Evolutionary conservation across 2,797 vertebrate genomes (phyloP).

Genomic region (Chaetophractus vellerosus): DNA sequence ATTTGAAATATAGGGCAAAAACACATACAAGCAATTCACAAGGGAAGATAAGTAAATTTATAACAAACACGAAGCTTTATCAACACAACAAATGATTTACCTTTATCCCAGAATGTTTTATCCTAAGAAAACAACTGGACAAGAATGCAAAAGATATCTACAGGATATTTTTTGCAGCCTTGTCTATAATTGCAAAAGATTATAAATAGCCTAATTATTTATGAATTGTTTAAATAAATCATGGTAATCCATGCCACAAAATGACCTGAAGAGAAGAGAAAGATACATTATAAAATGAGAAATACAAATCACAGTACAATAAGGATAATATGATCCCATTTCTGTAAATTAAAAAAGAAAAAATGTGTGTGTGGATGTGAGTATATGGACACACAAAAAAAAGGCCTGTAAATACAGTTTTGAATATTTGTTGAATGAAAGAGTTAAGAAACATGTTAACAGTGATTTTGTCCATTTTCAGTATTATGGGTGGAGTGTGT

Average conservation of each 20-base stretch:
- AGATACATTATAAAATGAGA: background rate
- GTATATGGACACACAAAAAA: background rate
- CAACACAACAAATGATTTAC: background rate
- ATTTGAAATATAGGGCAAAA: background rate
- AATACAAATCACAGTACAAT: background rate
- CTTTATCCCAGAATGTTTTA: background rate
- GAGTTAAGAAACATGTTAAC: background rate
- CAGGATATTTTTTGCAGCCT: background rate
- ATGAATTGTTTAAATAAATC: conserved; percentile 1
- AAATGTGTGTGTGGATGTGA: background rate
- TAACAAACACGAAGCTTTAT: background rate
- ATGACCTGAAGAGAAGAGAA: background rate
- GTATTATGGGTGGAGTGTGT: background rate
- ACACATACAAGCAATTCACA: background rate
- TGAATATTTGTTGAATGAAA: background rate
- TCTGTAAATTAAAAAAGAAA: background rate
- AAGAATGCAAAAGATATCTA: background rate
- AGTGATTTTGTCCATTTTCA: background rate
- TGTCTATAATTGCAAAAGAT: conserved; percentile 43
- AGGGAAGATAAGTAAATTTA: background rate
- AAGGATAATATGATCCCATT: background rate
- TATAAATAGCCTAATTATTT: background rate
- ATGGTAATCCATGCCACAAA: background rate
- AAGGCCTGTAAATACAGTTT: background rate
- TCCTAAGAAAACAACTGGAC: background rate